Evolutionary conservation across 2,888 invertebrate genomes (phyloP).

Genomic region (Drosophila paucipuncta): DNA sequence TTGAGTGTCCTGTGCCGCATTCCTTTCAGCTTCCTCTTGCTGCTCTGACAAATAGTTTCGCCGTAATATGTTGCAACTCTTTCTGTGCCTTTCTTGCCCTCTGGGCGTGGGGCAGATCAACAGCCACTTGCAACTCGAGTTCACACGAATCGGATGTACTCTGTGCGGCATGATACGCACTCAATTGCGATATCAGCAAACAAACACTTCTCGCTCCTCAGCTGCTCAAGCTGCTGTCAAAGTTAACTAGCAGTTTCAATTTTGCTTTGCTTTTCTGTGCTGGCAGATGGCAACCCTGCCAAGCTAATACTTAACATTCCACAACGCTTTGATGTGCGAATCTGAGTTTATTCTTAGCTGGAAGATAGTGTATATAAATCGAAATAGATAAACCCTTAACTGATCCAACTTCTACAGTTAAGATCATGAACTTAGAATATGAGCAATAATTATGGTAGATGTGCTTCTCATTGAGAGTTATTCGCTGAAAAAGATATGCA

Average conservation of each 20-base stretch:
- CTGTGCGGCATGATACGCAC: not conserved
- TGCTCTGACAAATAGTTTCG: slow-evolving; percentile 34
- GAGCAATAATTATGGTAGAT: not conserved
- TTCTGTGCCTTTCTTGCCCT: not conserved
- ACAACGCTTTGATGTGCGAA: no score
- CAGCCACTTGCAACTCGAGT: not conserved
- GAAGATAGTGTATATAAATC: not conserved
- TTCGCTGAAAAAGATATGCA: not conserved
- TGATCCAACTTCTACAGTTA: no score
- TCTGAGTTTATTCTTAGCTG: no score
- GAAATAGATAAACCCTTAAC: not conserved
- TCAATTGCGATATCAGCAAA: not conserved
- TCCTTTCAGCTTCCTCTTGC: slow-evolving; percentile 36
- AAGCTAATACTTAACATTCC: no score
- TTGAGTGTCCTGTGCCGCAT: slow-evolving; percentile 46
- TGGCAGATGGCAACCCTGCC: no score
- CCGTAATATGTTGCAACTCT: slow-evolving; percentile 37
- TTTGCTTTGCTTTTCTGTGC: not conserved
- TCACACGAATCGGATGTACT: not conserved
- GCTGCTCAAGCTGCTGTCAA: not conserved
- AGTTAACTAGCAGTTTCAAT: not conserved
- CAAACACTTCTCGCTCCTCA: not conserved
- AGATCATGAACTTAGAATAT: not conserved
- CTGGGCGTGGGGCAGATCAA: not conserved
- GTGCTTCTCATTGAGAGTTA: not conserved